Conservation (phyloP, 2,888 invertebrate species). For the Leucophenga montana region DNA sequence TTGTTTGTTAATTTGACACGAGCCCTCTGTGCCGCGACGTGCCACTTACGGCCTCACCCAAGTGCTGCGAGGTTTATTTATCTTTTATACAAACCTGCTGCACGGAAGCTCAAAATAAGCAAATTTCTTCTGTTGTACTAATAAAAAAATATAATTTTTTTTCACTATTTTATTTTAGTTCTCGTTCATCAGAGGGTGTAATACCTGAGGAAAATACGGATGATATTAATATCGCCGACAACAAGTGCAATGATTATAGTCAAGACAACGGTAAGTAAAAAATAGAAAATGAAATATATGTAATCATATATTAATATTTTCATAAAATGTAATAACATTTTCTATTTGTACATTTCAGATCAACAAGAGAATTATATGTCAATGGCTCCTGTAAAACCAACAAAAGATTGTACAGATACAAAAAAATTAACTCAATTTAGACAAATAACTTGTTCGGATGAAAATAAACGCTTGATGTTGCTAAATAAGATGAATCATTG, state of each 20-base stretch:
- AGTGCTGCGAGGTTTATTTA: too few relatives aligned
- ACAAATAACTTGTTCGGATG: slow-evolving; percentile 26
- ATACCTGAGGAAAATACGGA: slow-evolving; percentile 80
- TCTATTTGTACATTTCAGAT: slow-evolving; percentile 36
- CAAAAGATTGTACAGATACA: slow-evolving; percentile 37
- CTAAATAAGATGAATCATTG: slow-evolving; percentile 32
- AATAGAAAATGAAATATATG: too few relatives aligned
- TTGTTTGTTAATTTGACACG: too few relatives aligned
- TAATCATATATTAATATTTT: background rate
- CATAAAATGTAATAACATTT: background rate
- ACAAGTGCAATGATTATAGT: slow-evolving; percentile 35
- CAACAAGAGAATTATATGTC: slow-evolving; percentile 51
- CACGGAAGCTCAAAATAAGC: too few relatives aligned
- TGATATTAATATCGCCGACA: slow-evolving; percentile 66
- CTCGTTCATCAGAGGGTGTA: slow-evolving; percentile 68
- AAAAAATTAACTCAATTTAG: slow-evolving; percentile 39
- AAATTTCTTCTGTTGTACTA: too few relatives aligned
- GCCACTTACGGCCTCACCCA: too few relatives aligned
- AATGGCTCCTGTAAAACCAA: slow-evolving; percentile 55
- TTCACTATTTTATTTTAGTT: slow-evolving; percentile 41
- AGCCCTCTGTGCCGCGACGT: too few relatives aligned
- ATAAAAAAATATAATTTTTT: background rate
- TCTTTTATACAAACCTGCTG: too few relatives aligned
- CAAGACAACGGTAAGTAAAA: slow-evolving; percentile 1
- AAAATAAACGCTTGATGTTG: slow-evolving; percentile 22